Base-by-base conservation (phyloP, 1,140 invertebrate species). In the Bursaphelenchus mucronatus region DNA sequence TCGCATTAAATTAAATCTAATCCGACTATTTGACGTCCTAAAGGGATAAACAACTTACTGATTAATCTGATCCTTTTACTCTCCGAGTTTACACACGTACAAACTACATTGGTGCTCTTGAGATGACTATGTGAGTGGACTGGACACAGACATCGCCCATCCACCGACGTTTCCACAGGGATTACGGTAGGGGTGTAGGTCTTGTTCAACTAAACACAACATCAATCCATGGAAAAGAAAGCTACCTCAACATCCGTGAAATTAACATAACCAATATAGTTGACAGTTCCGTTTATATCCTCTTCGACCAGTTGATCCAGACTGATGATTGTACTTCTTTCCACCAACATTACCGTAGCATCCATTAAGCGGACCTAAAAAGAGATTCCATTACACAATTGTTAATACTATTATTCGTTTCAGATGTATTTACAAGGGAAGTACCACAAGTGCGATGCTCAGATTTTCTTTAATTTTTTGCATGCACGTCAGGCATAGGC, bases 41-140 rank as follows among this genome's bases (percentile, higher is more conserved):
- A 8, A 56, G 11, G 7, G 47, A 63, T 50, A 3, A 59, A 13
- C 44, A 17, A 67, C 75, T 47, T 45, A 78, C 76, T 58, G 15
- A 46, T 62, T 15, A 78, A 50, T 49, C 65, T 21, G 19, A 78
- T 70, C 21, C 63, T 53, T 51, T 79, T 68, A 53, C 75, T 73
- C 44, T 78, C 76, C 40, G 77, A 77, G 19, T 77, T 77, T n/a
- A 78, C 52, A 40, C 78, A 80, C 19, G 76, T 78, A 58, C 78
- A 80, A 8, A 78, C 76, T 43, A 68, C 70, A 39, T 76, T 68
- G 7, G 15, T 70, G n/a, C n/a, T 54, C 44, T 78, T 76, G 40
- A 76, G 79, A 8, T 67, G 66, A 54, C 80, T 57, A 3, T 51
- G 69, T 13, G 69, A 65, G 40, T 69, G 59, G 44, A 76, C 74